Conservation (phyloP, 2,797 vertebrate genomes). For the Artibeus jamaicensis region DNA sequence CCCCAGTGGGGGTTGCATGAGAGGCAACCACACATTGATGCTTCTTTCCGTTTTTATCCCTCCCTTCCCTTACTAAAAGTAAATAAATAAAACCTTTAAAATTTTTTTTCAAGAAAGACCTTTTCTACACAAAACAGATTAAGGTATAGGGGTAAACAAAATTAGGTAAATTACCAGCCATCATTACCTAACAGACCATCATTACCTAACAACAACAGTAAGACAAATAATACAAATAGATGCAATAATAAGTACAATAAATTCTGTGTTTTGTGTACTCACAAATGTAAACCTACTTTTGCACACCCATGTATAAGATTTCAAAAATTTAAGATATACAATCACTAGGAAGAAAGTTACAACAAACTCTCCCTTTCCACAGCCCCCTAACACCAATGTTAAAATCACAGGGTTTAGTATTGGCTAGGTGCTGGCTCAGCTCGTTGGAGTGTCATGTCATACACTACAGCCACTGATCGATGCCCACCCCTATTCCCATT, state of each 20-base stretch:
- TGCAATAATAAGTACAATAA: background rate
- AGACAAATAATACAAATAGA: background rate
- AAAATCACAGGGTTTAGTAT: background rate
- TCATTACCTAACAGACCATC: background rate
- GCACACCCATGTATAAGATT: background rate
- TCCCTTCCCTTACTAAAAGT: too few species aligned
- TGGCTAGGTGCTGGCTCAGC: too few species aligned
- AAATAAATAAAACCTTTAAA: too few species aligned
- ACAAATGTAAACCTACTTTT: background rate
- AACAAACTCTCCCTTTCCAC: background rate
- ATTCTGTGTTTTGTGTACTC: background rate
- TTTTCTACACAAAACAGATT: slow-evolving; percentile 5
- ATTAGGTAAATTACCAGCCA: background rate
- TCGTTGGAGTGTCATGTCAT: background rate
- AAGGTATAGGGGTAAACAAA: background rate
- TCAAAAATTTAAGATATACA: slow-evolving; percentile 22
- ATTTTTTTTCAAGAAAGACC: background rate
- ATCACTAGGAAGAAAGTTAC: slow-evolving; percentile 15
- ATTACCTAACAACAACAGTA: background rate
- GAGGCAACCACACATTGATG: too few species aligned
- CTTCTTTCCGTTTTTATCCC: too few species aligned
- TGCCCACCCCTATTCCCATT: too few species aligned
- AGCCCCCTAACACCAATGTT: background rate
- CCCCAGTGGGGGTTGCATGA: too few species aligned
- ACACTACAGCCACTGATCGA: background rate